A percentile compares a stretch with the other conserved stretches of the same genome.
These are phyloP conservation scores for Chelon auratus DNA, from an alignment of 2,797 vertebrate genomes.

Conservation along the genomic window DNA sequence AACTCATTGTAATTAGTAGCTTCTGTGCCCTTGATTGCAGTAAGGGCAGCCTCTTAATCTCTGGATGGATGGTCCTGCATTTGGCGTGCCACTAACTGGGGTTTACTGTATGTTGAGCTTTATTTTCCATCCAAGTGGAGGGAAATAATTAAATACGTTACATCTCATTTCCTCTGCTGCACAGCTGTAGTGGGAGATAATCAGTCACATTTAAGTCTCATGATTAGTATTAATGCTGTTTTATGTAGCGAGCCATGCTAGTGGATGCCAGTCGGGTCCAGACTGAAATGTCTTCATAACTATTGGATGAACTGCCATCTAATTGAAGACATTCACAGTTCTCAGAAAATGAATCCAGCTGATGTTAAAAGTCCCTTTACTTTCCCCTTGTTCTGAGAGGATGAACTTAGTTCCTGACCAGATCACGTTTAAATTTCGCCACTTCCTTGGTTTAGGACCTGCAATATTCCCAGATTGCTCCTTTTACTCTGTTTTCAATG, in stretches of 20 bases:
- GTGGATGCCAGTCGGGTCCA: neutral
- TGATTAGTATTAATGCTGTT: constrained; percentile 61
- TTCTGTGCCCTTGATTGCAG: constrained; percentile 66
- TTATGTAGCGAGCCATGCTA: constrained; percentile 26
- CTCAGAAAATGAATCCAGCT: neutral
- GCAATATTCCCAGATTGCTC: neutral
- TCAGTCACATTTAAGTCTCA: constrained; percentile 64
- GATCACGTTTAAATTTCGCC: neutral
- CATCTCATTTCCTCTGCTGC: constrained; percentile 63
- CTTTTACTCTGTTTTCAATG: neutral
- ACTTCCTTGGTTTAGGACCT: neutral
- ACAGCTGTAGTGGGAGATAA: constrained; percentile 68
- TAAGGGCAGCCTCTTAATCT: constrained; percentile 65
- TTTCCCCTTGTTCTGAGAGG: neutral
- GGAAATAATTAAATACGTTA: constrained; percentile 70
- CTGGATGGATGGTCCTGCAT: constrained; percentile 46
- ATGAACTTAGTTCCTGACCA: neutral
- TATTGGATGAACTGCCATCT: neutral
- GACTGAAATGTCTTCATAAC: constrained; percentile 5
- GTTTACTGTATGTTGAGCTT: constrained; percentile 58
- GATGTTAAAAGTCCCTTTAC: neutral
- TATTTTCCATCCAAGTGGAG: constrained; percentile 64
- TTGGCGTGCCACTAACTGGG: constrained; percentile 43
- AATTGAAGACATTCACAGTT: neutral
- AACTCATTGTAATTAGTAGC: constrained; percentile 67